Evolutionary conservation across 2,888 invertebrate species (phyloP), one percentile per base, ranked within the genome.

Genomic region (Parasteatoda lunata): DNA sequence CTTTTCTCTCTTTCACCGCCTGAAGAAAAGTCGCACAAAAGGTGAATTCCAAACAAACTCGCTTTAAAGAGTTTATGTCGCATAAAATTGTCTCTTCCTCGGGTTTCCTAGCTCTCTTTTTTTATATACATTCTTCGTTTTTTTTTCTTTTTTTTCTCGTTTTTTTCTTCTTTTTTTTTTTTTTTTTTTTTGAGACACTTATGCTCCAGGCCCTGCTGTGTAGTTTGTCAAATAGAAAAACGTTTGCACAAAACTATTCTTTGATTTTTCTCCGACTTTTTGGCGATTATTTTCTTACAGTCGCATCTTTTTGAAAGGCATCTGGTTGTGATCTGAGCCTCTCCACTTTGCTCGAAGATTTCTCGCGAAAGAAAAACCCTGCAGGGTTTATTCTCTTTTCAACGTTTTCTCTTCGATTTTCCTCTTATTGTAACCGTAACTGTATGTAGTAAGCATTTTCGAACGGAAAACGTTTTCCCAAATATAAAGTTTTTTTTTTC

Each of bases 231-330:
- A 45, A 48, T 15, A 77, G 65, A 65, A 51, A 77, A 68, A 48
- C 30, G 52, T 51, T 77, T 77, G 49, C 52, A 6, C 45, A 69
- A n/a, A 47, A 7, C 52, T 13, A 8, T 73, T 80, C 73, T 80
- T 80, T 73, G 66, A 80, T 52, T 30, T 79, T 73, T 45, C 49
- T 7, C 70, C 69, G 59, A 54, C 54, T 78, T 78, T 77, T 70
- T 54, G 48, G 52, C 72, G 73, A 80, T 80, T 72, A 80, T 80
- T 75, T 69, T 81, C 75, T 66, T 75, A 77, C 30, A 49, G 51
- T 45, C 45, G 8, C 11, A 45, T 59, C 30, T 11, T 15, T 69
- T 48, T n/a, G 59, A 59, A 45, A 78, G 66, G 48, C 81, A 81
- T 75, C 47, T 69, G 75, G 45, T 54, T 75, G 69, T 81, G 81